A percentile compares a stretch with the other conserved stretches of the same genome.
These are phyloP conservation scores for Mystacides longicornis DNA, from an alignment of 2,888 invertebrate genomes.

Conservation along the genomic window DNA sequence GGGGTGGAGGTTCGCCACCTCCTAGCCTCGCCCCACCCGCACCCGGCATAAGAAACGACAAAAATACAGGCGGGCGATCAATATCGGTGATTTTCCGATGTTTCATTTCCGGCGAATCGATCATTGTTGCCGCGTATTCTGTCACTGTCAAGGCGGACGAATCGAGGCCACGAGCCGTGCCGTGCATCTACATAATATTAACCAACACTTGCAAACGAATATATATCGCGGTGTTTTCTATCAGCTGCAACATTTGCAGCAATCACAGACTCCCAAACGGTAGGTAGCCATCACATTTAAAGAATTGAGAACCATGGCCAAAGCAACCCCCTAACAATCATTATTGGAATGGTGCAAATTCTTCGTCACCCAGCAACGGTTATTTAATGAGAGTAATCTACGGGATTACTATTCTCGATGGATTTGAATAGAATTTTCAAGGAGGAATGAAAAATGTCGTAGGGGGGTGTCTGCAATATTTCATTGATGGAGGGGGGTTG, in stretches of 20 bases:
- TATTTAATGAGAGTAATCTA: no score
- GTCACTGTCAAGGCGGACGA: neutral
- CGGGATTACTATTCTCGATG: no score
- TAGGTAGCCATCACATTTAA: no score
- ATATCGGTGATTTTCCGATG: slow-evolving; percentile 1
- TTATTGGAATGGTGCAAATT: no score
- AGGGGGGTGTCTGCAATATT: neutral
- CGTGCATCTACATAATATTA: neutral
- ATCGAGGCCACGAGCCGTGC: neutral
- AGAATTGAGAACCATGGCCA: no score
- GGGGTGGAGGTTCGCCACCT: neutral
- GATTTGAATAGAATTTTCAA: neutral
- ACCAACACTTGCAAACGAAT: no score
- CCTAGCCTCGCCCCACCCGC: neutral
- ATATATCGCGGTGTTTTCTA: no score
- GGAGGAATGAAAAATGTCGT: neutral
- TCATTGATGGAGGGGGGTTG: neutral
- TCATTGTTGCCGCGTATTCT: neutral
- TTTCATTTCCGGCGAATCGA: neutral
- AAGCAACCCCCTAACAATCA: no score
- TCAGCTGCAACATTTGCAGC: no score
- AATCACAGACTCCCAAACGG: no score
- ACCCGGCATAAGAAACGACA: neutral
- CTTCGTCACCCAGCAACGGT: no score
- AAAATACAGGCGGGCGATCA: slow-evolving; percentile 1